Conservation (phyloP, 2,797 vertebrate species). For the Typhlichthys subterraneus region DNA sequence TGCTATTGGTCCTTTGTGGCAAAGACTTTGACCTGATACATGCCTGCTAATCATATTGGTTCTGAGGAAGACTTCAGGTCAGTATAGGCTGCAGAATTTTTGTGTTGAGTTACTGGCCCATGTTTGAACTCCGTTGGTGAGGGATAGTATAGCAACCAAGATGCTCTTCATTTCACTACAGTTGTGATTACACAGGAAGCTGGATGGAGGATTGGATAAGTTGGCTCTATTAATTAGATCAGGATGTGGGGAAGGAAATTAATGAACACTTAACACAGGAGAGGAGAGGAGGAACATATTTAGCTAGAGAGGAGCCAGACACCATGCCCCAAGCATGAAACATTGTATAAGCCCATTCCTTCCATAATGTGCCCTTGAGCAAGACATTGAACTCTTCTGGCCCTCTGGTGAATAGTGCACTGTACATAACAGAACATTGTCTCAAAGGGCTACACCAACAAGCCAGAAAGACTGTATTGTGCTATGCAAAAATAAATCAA, state of each 20-base stretch:
- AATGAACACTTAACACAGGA: constrained; percentile 42
- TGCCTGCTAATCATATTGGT: too few relatives aligned
- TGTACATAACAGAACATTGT: too few relatives aligned
- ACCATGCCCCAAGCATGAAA: too few relatives aligned
- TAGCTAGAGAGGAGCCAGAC: too few relatives aligned
- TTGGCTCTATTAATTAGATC: constrained; percentile 55
- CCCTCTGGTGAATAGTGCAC: too few relatives aligned
- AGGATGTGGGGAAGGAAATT: constrained; percentile 57
- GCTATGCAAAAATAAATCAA: neutral
- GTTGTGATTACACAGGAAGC: constrained; percentile 48
- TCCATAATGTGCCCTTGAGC: too few relatives aligned
- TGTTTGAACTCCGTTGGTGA: constrained; percentile 41
- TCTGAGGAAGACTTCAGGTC: neutral
- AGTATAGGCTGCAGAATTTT: neutral
- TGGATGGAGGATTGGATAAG: constrained; percentile 37
- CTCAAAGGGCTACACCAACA: too few relatives aligned
- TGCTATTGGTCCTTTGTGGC: constrained; percentile 14
- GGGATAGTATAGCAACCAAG: constrained; percentile 22
- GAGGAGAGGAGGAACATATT: neutral
- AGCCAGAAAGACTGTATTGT: neutral
- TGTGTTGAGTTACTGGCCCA: constrained; percentile 33
- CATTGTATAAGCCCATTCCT: too few relatives aligned
- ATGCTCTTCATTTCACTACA: constrained; percentile 27
- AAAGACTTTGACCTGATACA: neutral
- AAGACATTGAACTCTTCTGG: too few relatives aligned